Evolutionary conservation across 2,888 invertebrate species (phyloP).

Genomic region (Lochmaea crataegi): DNA sequence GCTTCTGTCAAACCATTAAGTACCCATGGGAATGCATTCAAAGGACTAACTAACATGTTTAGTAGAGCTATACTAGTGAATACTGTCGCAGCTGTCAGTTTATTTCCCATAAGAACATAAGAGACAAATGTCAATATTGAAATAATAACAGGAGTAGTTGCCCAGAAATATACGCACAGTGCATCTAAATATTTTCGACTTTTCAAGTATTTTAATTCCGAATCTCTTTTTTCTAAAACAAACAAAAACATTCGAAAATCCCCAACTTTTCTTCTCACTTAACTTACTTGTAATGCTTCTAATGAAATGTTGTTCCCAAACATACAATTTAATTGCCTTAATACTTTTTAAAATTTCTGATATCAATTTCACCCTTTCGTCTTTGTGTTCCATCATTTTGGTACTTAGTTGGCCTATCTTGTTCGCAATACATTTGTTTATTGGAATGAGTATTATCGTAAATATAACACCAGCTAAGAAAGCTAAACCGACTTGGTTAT

Average conservation of each 20-base stretch:
- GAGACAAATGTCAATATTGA: slow-evolving; percentile 85
- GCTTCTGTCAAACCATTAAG: slow-evolving; percentile 96
- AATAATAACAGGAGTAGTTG: slow-evolving; percentile 93
- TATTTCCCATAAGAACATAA: slow-evolving; percentile 81
- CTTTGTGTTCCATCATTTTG: slow-evolving; percentile 92
- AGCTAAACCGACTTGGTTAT: slow-evolving; percentile 89
- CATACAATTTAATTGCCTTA: slow-evolving; percentile 89
- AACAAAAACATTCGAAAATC: not conserved
- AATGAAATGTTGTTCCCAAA: slow-evolving; percentile 93
- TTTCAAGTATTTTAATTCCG: slow-evolving; percentile 82
- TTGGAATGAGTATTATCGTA: slow-evolving; percentile 88
- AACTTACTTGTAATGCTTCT: slow-evolving; percentile 74
- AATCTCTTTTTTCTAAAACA: slow-evolving; percentile 71
- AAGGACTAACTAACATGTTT: slow-evolving; percentile 91
- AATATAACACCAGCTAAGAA: slow-evolving; percentile 92
- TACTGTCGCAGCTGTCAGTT: slow-evolving; percentile 87
- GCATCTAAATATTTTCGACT: slow-evolving; percentile 96
- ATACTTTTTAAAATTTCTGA: slow-evolving; percentile 90
- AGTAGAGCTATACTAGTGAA: slow-evolving; percentile 95
- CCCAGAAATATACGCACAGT: slow-evolving; percentile 98
- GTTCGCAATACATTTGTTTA: slow-evolving; percentile 89
- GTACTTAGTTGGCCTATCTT: slow-evolving; percentile 89
- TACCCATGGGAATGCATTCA: slow-evolving; percentile 99
- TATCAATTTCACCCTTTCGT: slow-evolving; percentile 86
- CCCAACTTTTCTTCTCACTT: not conserved